Base-by-base conservation (phyloP, 2,888 invertebrate species). In the Sarcophaga caerulescens region DNA sequence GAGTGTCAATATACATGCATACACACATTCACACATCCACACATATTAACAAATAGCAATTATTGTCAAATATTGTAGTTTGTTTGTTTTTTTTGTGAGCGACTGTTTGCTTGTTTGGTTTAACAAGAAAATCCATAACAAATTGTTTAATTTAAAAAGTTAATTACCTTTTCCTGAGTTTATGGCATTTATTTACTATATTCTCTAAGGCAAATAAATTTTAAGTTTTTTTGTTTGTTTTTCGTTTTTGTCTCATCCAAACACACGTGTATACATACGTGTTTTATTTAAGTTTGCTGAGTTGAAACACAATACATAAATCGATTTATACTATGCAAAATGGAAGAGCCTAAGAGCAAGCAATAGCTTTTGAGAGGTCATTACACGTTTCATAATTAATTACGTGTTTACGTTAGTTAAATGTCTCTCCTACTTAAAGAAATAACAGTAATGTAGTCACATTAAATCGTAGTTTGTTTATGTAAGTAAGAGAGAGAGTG, bases 351-450 rank as follows among this genome's bases (percentile, higher is more conserved):
- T 63, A 57, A 19, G 19, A 59, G 12, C 25, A 47, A 60, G 21
- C 60, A 52, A 47, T 71, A 17, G 60, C 0, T 52, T 71, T 66
- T 68, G 68, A 77, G 35, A 62, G 60, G 25, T 73, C 77, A 68
- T 77, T 82, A 76, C 4, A 71, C 47, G 74, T 35, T 77, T 77
- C 21, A 78, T 83, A 73, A 83, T 71, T 82, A 71, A 77, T 71
- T 60, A 70, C 60, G 19, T 71, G 25, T 71, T 77, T 45, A 60
- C 19, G 21, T 35, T 52, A 47, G 59, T 19, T 66, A 66, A 63
- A 11, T 81, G 76, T 57, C 47, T 65, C 4, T 21, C 8, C 12
- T 14, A 69, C 69, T 21, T 35, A 5, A 52, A 69, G 17, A 52
- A 47, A 69, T 23, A 47, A 52, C 47, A 6, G 21, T 69, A 21